phyloP scores from a whole-genome alignment of 2,797 vertebrate species.

The Salmo trutta region DNA sequence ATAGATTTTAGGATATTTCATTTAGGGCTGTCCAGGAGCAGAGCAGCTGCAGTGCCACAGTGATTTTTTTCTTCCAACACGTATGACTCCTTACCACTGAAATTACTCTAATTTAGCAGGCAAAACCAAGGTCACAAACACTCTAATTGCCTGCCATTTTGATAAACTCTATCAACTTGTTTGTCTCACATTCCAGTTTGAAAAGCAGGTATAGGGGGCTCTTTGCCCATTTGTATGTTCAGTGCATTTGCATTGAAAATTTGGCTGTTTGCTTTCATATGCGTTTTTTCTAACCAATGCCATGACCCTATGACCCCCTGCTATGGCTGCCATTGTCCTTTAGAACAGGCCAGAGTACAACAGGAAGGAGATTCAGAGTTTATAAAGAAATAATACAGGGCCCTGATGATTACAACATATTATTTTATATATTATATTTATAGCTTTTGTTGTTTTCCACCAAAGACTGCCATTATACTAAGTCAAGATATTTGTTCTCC shows the following conservation, averaged over 20 bases:
- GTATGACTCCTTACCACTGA: constrained; percentile 55
- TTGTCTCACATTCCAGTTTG: constrained; percentile 57
- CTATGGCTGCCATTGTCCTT: not conserved
- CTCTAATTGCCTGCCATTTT: constrained; percentile 78
- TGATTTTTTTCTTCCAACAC: constrained; percentile 64
- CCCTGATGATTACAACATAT: not conserved
- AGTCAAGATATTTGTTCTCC: not conserved
- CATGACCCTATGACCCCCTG: not conserved
- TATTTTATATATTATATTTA: not conserved
- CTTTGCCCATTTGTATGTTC: constrained; percentile 36
- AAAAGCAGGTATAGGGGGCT: constrained; percentile 45
- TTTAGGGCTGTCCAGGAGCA: constrained; percentile 69
- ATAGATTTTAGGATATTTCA: constrained; percentile 80
- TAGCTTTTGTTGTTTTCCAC: not conserved
- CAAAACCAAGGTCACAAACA: constrained; percentile 63
- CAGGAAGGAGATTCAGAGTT: not conserved
- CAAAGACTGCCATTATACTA: not conserved
- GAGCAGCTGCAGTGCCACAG: constrained; percentile 53
- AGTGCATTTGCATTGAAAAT: constrained; percentile 28
- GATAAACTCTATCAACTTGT: constrained; percentile 74
- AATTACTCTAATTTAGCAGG: constrained; percentile 73
- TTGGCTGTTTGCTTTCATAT: constrained; percentile 22
- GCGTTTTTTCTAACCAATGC: constrained; percentile 15
- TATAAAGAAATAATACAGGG: not conserved
- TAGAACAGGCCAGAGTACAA: not conserved